A percentile compares a stretch with the other conserved stretches of the same genome.
phyloP scores from a whole-genome alignment of 2,888 invertebrate genomes.

The Noctua fimbriata region DNA sequence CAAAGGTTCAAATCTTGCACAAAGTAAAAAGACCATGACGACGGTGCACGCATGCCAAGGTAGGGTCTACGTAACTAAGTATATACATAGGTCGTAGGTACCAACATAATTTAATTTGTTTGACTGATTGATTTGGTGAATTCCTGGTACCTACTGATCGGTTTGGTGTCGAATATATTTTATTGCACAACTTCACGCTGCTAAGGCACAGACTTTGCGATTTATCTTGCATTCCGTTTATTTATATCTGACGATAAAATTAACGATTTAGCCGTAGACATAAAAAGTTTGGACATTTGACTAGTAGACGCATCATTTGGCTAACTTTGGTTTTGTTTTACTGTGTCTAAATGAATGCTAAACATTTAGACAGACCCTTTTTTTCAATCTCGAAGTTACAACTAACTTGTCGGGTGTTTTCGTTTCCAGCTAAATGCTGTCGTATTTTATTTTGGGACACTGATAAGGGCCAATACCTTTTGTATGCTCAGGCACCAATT shows the following conservation, averaged over 20 bases:
- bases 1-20: constrained; percentile 35
- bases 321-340: constrained; percentile 63
- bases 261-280: constrained; percentile 72
- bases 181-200: constrained; percentile 64
- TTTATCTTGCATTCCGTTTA: constrained; percentile 75
- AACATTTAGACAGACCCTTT: constrained; percentile 54
- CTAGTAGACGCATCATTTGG: constrained; percentile 62
- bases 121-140: constrained; percentile 55
- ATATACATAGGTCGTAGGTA: constrained; percentile 26
- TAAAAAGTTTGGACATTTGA: constrained; percentile 72
- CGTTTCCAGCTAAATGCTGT: constrained; percentile 50
- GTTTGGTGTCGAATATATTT: constrained; percentile 71
- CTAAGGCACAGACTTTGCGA: constrained; percentile 70
- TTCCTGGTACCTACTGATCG: constrained; percentile 66
- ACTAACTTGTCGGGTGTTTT: constrained; percentile 29
- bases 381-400: constrained; percentile 33
- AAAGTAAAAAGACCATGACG: constrained; percentile 33
- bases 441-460: constrained; percentile 58
- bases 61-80: constrained; percentile 1
- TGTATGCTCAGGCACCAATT: constrained; percentile 15
- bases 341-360: constrained; percentile 41
- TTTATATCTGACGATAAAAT: constrained; percentile 77
- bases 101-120: constrained; percentile 53
- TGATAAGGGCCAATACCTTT: constrained; percentile 47
- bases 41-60: constrained; percentile 22